A percentile compares a stretch with the other conserved stretches of the same genome.
These are phyloP conservation scores for Agrilus biguttatus DNA, from an alignment of 2,888 invertebrate genomes.

Conservation along the genomic window DNA sequence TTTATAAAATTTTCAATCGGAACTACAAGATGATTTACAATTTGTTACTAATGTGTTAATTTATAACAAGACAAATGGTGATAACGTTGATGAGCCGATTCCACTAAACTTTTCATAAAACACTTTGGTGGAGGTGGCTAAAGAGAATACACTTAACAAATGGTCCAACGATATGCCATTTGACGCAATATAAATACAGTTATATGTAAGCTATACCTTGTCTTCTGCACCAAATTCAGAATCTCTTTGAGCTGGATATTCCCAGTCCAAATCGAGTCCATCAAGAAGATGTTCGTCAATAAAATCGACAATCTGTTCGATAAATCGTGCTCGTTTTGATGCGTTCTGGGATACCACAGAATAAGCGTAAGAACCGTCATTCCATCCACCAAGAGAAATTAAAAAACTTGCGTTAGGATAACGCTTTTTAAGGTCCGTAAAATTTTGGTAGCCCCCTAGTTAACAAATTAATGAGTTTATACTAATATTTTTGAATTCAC, in stretches of 20 bases:
- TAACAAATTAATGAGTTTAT: too few species aligned
- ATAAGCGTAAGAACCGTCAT: conserved; percentile 33
- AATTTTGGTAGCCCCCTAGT: conserved; percentile 36
- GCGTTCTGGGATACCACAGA: conserved; percentile 33
- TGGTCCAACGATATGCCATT: too few species aligned
- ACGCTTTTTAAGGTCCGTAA: conserved; percentile 37
- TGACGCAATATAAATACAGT: too few species aligned
- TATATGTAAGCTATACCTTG: conserved; percentile 11
- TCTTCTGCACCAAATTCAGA: conserved; percentile 18
- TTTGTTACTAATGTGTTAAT: too few species aligned
- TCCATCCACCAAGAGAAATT: conserved; percentile 58
- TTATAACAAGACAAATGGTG: too few species aligned
- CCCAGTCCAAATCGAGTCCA: conserved; percentile 62
- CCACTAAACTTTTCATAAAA: too few species aligned
- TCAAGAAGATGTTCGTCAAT: conserved; percentile 45
- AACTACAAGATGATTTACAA: too few species aligned
- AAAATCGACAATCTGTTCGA: conserved; percentile 39
- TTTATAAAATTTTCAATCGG: too few species aligned
- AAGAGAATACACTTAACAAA: too few species aligned
- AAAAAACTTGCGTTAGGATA: conserved; percentile 41
- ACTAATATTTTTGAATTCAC: too few species aligned
- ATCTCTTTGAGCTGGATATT: conserved; percentile 48
- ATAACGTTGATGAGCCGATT: too few species aligned
- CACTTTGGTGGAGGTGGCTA: too few species aligned
- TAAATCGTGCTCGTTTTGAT: conserved; percentile 35